These are phyloP conservation scores for Colostygia pectinataria DNA, from an alignment of 2,888 invertebrate genomes.

Conservation along the genomic window DNA sequence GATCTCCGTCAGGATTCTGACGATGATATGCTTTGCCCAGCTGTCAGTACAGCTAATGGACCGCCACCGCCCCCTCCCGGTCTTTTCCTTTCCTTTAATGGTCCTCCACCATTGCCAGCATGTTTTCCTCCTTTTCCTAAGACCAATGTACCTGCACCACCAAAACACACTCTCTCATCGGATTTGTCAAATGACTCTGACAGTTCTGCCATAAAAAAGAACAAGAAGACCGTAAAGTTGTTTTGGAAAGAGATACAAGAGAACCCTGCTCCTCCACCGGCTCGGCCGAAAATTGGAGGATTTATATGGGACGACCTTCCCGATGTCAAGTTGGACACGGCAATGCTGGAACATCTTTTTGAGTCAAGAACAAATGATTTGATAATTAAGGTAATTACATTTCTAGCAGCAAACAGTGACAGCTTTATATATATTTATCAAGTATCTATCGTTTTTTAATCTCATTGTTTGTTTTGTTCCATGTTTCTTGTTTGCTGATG, in stretches of 20 bases:
- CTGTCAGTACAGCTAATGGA: constrained; percentile 85
- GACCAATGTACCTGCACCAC: constrained; percentile 64
- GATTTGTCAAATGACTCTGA: constrained; percentile 69
- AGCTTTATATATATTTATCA: no score
- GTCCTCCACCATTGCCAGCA: constrained; percentile 79
- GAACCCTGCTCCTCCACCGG: constrained; percentile 80
- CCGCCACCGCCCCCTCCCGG: constrained; percentile 92
- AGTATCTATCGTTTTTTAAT: constrained; percentile 13
- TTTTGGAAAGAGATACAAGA: constrained; percentile 98
- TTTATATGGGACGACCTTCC: constrained; percentile 96
- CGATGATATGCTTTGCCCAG: constrained; percentile 88
- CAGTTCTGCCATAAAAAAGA: constrained; percentile 87
- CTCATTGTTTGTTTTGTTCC: constrained; percentile 42
- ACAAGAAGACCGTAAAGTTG: constrained; percentile 97
- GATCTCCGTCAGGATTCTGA: constrained; percentile 96
- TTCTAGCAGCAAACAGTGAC: not conserved
- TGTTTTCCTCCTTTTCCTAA: constrained; percentile 71
- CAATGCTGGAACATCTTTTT: constrained; percentile 97
- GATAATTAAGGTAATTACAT: constrained; percentile 87
- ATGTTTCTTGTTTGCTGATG: constrained; percentile 32
- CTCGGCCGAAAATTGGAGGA: constrained; percentile 84
- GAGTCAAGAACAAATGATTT: constrained; percentile 98
- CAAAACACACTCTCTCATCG: constrained; percentile 57
- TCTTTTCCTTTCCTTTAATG: constrained; percentile 78
- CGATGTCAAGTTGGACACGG: constrained; percentile 93